A percentile compares a stretch with the other conserved stretches of the same genome.
Conservation (phyloP, 1,140 invertebrate species). For the Vollenhovia emeryi region DNA sequence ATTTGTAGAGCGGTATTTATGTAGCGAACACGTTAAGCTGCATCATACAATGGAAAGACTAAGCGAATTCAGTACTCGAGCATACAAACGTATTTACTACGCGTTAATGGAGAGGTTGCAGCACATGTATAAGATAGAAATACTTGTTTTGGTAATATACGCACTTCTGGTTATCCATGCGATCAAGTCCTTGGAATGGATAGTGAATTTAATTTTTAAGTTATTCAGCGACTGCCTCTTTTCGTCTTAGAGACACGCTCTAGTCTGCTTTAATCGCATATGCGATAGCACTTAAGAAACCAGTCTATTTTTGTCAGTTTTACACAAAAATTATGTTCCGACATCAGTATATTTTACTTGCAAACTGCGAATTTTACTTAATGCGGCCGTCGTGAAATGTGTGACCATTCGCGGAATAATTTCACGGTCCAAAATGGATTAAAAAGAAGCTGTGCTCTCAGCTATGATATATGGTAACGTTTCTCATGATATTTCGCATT, state of each 20-base stretch:
- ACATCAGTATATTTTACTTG: constrained; percentile 28
- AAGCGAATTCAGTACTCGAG: constrained; percentile 76
- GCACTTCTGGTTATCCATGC: constrained; percentile 74
- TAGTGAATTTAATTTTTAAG: constrained; percentile 72
- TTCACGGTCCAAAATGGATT: constrained; percentile 34
- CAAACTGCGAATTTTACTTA: constrained; percentile 53
- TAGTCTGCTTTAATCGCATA: constrained; percentile 34
- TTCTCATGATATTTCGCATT: constrained; percentile 31
- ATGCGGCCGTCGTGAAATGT: constrained; percentile 29
- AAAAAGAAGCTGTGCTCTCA: constrained; percentile 29
- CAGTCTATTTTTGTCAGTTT: constrained; percentile 40
- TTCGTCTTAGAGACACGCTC: constrained; percentile 43
- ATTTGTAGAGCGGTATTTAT: constrained; percentile 70
- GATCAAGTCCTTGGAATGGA: constrained; percentile 71
- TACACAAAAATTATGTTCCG: constrained; percentile 33
- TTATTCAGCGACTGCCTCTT: constrained; percentile 67
- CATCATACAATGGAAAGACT: constrained; percentile 80
- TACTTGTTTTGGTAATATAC: constrained; percentile 77
- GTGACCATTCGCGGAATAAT: constrained; percentile 38
- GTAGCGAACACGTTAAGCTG: constrained; percentile 77
- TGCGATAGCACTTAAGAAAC: constrained; percentile 15
- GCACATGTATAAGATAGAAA: constrained; percentile 81
- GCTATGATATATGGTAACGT: constrained; percentile 39
- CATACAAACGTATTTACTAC: constrained; percentile 76
- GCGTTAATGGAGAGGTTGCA: constrained; percentile 76